These are phyloP conservation scores for Graptemys geographica DNA, from an alignment of 2,797 vertebrate genomes.

Conservation along the genomic window DNA sequence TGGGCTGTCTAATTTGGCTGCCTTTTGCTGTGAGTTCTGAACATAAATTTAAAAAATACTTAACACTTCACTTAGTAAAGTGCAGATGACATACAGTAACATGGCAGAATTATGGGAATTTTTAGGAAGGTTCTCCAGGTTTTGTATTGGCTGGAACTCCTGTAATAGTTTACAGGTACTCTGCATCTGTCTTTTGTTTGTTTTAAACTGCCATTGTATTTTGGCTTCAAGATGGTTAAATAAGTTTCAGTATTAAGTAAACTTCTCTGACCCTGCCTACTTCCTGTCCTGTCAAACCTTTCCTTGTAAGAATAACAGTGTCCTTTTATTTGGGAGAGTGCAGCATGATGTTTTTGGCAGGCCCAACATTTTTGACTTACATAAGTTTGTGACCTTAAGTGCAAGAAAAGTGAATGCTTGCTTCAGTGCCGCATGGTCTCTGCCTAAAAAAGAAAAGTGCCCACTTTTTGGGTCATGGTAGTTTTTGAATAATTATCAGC, in stretches of 20 bases:
- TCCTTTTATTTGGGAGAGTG: slow-evolving; percentile 84
- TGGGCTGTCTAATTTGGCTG: slow-evolving; percentile 10
- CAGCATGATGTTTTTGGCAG: slow-evolving; percentile 84
- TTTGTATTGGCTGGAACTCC: slow-evolving; percentile 38
- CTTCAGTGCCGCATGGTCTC: slow-evolving; percentile 71
- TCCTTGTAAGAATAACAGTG: slow-evolving; percentile 86
- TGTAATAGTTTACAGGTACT: background rate
- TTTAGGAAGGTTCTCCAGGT: slow-evolving; percentile 26
- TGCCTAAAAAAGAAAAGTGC: slow-evolving; percentile 62
- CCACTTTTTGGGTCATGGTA: slow-evolving; percentile 7
- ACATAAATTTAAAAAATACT: slow-evolving; percentile 27
- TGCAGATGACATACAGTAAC: background rate
- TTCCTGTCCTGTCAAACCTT: slow-evolving; percentile 85
- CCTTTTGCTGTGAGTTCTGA: slow-evolving; percentile 46
- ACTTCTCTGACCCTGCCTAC: slow-evolving; percentile 79
- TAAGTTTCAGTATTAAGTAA: slow-evolving; percentile 78
- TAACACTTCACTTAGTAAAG: background rate
- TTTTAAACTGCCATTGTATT: slow-evolving; percentile 73
- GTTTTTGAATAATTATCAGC: slow-evolving; percentile 64
- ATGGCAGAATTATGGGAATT: background rate
- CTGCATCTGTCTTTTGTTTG: slow-evolving; percentile 49
- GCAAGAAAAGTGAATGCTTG: slow-evolving; percentile 79
- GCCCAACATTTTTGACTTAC: slow-evolving; percentile 80
- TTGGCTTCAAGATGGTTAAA: slow-evolving; percentile 81
- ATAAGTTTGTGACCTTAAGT: slow-evolving; percentile 83